These are phyloP conservation scores for Battus philenor DNA, from an alignment of 1,140 invertebrate species.

Conservation along the genomic window DNA sequence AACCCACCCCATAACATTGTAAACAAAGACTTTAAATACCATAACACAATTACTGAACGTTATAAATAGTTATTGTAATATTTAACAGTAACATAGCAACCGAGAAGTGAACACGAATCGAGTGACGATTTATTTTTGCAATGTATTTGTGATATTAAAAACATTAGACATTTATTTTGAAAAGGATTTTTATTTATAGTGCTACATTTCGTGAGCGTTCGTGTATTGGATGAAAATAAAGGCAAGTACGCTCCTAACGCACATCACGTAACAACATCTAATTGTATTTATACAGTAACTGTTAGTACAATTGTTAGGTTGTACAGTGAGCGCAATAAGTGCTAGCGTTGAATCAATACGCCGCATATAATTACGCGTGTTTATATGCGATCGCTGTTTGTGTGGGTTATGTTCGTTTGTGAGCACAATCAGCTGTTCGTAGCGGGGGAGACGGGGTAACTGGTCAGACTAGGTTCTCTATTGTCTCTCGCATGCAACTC, in stretches of 20 bases:
- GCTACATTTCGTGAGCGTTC: conserved; percentile 51
- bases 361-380: conserved; percentile 15
- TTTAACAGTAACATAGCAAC: conserved; percentile 45
- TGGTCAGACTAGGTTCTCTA: conserved; percentile 22
- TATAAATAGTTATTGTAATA: conserved; percentile 37
- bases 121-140: conserved; percentile 59
- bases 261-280: conserved; percentile 30
- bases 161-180: conserved; percentile 34
- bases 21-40: conserved; percentile 61
- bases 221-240: conserved; percentile 72
- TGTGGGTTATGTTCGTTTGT: conserved; percentile 47
- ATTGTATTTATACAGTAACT: conserved; percentile 6
- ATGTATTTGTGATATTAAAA: conserved; percentile 59
- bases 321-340: conserved; percentile 1
- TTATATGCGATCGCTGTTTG: conserved; percentile 18
- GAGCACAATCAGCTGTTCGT: conserved; percentile 55
- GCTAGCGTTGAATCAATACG: conserved; percentile 27
- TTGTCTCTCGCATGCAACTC: no score
- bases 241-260: conserved; percentile 64
- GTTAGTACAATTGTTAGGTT: conserved; percentile 12
- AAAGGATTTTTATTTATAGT: conserved; percentile 51
- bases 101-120: conserved; percentile 57
- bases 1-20: conserved; percentile 42
- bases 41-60: no score
- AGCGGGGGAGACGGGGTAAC: conserved; percentile 26